A percentile compares a stretch with the other conserved stretches of the same genome.
Conservation (phyloP, 1,140 invertebrate genomes). For the Drosophila nasuta region DNA sequence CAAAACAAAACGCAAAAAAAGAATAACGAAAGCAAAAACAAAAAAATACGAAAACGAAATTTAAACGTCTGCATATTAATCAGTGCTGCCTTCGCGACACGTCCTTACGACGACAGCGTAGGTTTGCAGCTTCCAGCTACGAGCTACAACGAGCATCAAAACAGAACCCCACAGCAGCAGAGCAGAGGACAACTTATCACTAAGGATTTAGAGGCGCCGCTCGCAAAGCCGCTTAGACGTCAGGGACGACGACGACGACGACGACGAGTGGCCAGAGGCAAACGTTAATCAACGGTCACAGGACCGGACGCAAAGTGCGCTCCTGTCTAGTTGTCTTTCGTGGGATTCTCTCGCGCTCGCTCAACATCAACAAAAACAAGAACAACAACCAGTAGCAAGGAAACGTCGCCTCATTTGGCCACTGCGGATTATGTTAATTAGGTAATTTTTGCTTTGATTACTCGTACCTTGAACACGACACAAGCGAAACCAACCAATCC, state of each 20-base stretch:
- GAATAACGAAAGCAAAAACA: slow-evolving; percentile 31
- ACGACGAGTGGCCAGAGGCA: slow-evolving; percentile 48
- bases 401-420: slow-evolving; percentile 73
- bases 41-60: slow-evolving; percentile 62
- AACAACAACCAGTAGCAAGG: slow-evolving; percentile 37
- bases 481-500: not conserved
- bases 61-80: slow-evolving; percentile 82
- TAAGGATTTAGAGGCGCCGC: slow-evolving; percentile 58
- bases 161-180: slow-evolving; percentile 30
- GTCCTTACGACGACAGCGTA: slow-evolving; percentile 17
- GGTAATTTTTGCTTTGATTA: slow-evolving; percentile 84
- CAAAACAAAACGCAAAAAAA: slow-evolving; percentile 31
- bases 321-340: slow-evolving; percentile 7
- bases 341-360: not conserved
- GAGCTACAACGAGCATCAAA: slow-evolving; percentile 11
- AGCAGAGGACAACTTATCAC: slow-evolving; percentile 76
- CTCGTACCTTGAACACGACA: slow-evolving; percentile 66
- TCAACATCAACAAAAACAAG: not conserved
- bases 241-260: slow-evolving; percentile 38
- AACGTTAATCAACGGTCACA: slow-evolving; percentile 70
- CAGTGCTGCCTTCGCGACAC: slow-evolving; percentile 45
- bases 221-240: slow-evolving; percentile 50
- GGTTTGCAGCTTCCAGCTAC: not conserved
- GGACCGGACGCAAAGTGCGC: slow-evolving; percentile 29
- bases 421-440: slow-evolving; percentile 84